Evolutionary conservation across 2,888 invertebrate species (phyloP).

Genomic region (Stegophylla sp.): DNA sequence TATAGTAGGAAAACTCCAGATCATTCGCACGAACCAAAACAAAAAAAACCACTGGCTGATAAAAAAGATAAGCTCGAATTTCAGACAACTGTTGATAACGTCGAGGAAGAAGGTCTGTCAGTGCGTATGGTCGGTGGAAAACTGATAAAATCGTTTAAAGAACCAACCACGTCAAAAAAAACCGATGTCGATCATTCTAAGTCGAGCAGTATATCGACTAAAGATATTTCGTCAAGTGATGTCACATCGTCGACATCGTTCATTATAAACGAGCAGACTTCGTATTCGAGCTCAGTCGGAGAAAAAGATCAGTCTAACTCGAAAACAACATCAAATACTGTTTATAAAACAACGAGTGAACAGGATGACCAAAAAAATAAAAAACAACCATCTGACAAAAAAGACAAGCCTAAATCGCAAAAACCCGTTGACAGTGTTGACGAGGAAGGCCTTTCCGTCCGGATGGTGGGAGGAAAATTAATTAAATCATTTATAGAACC

Average conservation of each 20-base stretch:
- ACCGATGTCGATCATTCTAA: neutral
- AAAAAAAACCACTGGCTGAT: neutral
- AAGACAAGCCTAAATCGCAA: neutral
- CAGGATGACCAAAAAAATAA: neutral
- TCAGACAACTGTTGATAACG: neutral
- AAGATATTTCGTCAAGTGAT: constrained; percentile 15
- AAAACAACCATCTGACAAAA: neutral
- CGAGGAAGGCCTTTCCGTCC: constrained; percentile 32
- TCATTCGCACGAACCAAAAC: neutral
- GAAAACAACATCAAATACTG: neutral
- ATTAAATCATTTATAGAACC: constrained; percentile 36
- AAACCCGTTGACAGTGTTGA: neutral
- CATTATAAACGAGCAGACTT: neutral
- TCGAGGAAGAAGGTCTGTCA: constrained; percentile 26
- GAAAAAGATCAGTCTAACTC: neutral
- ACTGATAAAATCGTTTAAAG: constrained; percentile 46
- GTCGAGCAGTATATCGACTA: neutral
- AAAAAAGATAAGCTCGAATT: constrained; percentile 3
- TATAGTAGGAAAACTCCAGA: neutral
- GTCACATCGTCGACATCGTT: neutral
- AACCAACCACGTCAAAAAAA: constrained; percentile 15
- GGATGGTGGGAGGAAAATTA: constrained; percentile 60
- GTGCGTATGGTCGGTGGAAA: constrained; percentile 60
- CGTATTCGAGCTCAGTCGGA: neutral
- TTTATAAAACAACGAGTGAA: neutral